phyloP scores from a whole-genome alignment of 2,888 invertebrate genomes.

The Sinopyrophorus schimmeli region DNA sequence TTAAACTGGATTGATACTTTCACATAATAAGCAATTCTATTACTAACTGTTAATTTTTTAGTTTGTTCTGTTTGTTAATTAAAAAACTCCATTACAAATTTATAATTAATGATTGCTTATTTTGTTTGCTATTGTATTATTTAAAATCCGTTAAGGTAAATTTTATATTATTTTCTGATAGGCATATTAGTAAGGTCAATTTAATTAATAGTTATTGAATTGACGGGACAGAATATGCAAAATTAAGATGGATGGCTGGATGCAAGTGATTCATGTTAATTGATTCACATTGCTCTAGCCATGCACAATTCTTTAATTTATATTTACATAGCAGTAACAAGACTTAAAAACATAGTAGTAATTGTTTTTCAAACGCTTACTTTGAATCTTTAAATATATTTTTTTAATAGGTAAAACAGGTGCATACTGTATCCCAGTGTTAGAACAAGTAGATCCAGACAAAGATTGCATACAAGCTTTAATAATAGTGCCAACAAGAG shows the following conservation, averaged over 20 bases:
- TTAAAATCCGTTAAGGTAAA: no score
- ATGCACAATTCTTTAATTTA: constrained; percentile 2
- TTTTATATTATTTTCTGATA: no score
- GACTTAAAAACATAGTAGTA: not conserved
- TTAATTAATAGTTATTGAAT: not conserved
- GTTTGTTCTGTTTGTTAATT: no score
- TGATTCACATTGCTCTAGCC: not conserved
- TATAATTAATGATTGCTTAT: no score
- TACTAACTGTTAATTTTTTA: no score
- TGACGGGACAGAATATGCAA: constrained; percentile 9
- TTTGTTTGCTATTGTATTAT: no score
- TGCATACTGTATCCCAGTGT: constrained; percentile 97
- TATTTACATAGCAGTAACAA: not conserved
- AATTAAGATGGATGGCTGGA: not conserved
- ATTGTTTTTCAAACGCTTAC: not conserved
- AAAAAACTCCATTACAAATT: no score
- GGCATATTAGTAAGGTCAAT: constrained; percentile 8
- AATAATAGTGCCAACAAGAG: constrained; percentile 97
- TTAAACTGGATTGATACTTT: no score
- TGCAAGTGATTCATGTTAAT: not conserved
- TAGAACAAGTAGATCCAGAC: constrained; percentile 90
- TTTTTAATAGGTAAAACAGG: constrained; percentile 78
- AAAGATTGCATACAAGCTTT: constrained; percentile 96
- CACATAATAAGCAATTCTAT: no score
- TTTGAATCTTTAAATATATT: constrained; percentile 2